Evolutionary conservation across 2,888 invertebrate species (phyloP).

Genomic region (Cryptops parisi): DNA sequence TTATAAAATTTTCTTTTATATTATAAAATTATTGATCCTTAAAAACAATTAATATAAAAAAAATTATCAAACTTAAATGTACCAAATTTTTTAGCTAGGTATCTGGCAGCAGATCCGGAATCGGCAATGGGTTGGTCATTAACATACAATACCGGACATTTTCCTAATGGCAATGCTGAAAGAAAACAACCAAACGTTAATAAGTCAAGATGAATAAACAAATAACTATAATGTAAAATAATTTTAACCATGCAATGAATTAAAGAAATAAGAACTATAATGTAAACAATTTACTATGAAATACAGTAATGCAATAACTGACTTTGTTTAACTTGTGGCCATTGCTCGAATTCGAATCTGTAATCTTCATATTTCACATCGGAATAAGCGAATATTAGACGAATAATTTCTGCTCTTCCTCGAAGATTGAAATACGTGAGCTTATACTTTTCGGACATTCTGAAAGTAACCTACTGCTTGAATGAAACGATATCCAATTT

Average conservation of each 20-base stretch:
- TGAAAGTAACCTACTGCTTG: too few species aligned
- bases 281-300: slow-evolving; percentile 7
- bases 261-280: background rate
- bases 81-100: slow-evolving; percentile 39
- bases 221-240: too few species aligned
- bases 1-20: too few species aligned
- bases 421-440: slow-evolving; percentile 34
- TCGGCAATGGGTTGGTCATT: slow-evolving; percentile 42
- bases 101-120: slow-evolving; percentile 42
- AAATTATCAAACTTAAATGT: too few species aligned
- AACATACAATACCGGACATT: slow-evolving; percentile 44
- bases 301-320: too few species aligned
- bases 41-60: too few species aligned
- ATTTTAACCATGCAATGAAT: too few species aligned
- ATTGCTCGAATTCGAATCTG: slow-evolving; percentile 19
- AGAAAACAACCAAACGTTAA: too few species aligned
- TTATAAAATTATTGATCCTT: too few species aligned
- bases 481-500: too few species aligned
- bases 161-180: background rate
- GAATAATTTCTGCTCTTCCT: slow-evolving; percentile 33
- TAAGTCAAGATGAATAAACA: background rate
- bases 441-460: slow-evolving; percentile 26
- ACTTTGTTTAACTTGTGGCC: slow-evolving; percentile 19
- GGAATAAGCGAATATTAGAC: slow-evolving; percentile 30
- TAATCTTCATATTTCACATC: too few species aligned